Evolutionary conservation across 2,113 vertebrate genomes (phyloP).

Genomic region (Callipepla squamata): DNA sequence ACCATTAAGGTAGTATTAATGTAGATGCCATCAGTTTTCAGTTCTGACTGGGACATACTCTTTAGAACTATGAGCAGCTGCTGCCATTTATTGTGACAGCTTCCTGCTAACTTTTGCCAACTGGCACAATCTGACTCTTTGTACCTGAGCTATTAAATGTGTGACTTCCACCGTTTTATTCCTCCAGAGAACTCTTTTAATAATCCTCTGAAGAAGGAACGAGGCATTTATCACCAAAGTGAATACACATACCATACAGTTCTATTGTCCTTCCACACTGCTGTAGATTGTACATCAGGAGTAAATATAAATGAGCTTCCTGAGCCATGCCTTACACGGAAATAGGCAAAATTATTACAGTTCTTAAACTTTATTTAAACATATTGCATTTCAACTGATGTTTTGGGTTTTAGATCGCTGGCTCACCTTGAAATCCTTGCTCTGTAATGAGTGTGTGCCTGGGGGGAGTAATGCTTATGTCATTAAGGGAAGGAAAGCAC

Average conservation of each 20-base stretch:
- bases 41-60: constrained; percentile 99
- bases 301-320: constrained; percentile 43
- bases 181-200: constrained; percentile 82
- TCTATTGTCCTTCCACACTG: constrained; percentile 69
- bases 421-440: constrained; percentile 8
- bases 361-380: constrained; percentile 31
- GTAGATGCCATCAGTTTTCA: constrained; percentile 99
- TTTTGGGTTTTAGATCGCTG: constrained; percentile 2
- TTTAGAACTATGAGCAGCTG: constrained; percentile 99
- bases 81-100: constrained; percentile 99
- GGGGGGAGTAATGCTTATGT: background rate
- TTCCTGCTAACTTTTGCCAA: constrained; percentile 99
- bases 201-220: constrained; percentile 81
- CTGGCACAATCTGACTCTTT: constrained; percentile 95
- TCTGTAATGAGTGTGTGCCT: background rate
- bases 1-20: constrained; percentile 99
- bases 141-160: constrained; percentile 92
- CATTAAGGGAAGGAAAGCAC: background rate
- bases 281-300: constrained; percentile 47
- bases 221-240: constrained; percentile 82
- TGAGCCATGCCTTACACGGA: background rate
- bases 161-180: constrained; percentile 87
- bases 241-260: constrained; percentile 72
- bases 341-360: background rate
- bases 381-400: background rate